phyloP scores from a whole-genome alignment of 2,888 invertebrate genomes.

The Scaptodrosophila latifasciaeformis region DNA sequence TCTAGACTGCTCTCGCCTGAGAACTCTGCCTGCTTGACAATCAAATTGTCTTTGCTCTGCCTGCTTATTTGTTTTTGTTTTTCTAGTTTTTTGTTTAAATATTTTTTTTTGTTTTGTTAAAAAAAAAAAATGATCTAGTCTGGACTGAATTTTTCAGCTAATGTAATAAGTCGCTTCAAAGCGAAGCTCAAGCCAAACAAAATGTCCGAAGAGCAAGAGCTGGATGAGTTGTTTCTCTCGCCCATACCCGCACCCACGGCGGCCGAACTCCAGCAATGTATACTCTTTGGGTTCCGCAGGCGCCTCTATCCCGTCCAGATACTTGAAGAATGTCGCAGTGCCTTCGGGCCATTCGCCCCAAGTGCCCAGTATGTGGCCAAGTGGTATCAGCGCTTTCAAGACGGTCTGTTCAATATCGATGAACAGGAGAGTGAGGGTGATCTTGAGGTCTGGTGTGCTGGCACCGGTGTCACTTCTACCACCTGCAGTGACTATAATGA shows the following conservation, averaged over 20 bases:
- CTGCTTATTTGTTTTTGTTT: slow-evolving; percentile 23
- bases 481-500: slow-evolving; percentile 55
- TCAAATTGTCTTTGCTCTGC: slow-evolving; percentile 14
- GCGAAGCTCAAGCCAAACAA: slow-evolving; percentile 30
- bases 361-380: slow-evolving; percentile 53
- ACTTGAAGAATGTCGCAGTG: slow-evolving; percentile 53
- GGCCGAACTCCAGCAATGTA: slow-evolving; percentile 58
- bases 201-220: slow-evolving; percentile 59
- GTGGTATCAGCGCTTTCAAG: slow-evolving; percentile 58
- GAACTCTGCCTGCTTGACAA: slow-evolving; percentile 22
- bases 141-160: slow-evolving; percentile 41
- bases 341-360: slow-evolving; percentile 56
- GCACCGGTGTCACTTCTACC: slow-evolving; percentile 46
- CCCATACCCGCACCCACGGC: slow-evolving; percentile 56
- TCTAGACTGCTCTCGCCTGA: slow-evolving; percentile 1
- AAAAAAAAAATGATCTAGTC: slow-evolving; percentile 4
- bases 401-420: slow-evolving; percentile 45
- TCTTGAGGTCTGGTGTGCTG: slow-evolving; percentile 20
- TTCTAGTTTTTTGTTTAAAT: neutral
- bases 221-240: slow-evolving; percentile 53
- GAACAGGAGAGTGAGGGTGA: slow-evolving; percentile 38
- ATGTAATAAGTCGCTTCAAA: slow-evolving; percentile 57
- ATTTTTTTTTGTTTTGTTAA: slow-evolving; percentile 3
- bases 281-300: slow-evolving; percentile 55
- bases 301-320: slow-evolving; percentile 55